phyloP scores from a whole-genome alignment of 2,888 invertebrate species.

The Plagodis pulveraria region DNA sequence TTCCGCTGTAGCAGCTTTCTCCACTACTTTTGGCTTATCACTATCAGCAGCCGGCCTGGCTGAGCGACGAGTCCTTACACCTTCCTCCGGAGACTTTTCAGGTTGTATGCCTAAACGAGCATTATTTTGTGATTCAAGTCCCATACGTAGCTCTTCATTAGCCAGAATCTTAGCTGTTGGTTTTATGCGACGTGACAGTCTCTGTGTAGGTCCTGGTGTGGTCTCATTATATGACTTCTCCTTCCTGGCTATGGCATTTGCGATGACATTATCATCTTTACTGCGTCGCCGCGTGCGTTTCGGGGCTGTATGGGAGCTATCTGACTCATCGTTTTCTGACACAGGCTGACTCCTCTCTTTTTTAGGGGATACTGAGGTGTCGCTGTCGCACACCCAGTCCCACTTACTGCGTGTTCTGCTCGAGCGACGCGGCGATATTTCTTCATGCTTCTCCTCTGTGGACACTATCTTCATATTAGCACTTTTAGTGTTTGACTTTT shows the following conservation, averaged over 20 bases:
- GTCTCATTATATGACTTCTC: conserved; percentile 87
- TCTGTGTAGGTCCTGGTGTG: conserved; percentile 58
- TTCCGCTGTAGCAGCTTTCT: conserved; percentile 25
- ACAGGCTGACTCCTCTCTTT: conserved; percentile 60
- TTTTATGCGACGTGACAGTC: conserved; percentile 84
- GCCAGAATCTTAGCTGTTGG: conserved; percentile 88
- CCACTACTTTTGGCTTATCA: conserved; percentile 39
- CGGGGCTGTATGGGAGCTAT: conserved; percentile 66
- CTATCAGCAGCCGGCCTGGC: conserved; percentile 51
- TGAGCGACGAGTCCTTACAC: conserved; percentile 67
- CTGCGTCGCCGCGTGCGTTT: conserved; percentile 87
- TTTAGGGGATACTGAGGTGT: conserved; percentile 55
- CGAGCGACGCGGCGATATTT: conserved; percentile 66
- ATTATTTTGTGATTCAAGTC: conserved; percentile 84
- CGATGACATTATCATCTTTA: conserved; percentile 88
- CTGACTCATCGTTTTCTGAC: conserved; percentile 73
- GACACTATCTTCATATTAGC: conserved; percentile 82
- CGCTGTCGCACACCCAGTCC: conserved; percentile 70
- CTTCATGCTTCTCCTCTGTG: conserved; percentile 73
- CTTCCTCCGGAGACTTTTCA: conserved; percentile 68
- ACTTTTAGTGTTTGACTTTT: conserved; percentile 82
- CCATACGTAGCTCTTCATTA: conserved; percentile 86
- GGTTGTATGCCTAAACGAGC: conserved; percentile 74
- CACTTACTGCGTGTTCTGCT: conserved; percentile 65
- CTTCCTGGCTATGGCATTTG: conserved; percentile 89